Evolutionary conservation across 1,140 invertebrate species (phyloP), one percentile per base, ranked within the genome.

Genomic region (Batillaria attramentaria): DNA sequence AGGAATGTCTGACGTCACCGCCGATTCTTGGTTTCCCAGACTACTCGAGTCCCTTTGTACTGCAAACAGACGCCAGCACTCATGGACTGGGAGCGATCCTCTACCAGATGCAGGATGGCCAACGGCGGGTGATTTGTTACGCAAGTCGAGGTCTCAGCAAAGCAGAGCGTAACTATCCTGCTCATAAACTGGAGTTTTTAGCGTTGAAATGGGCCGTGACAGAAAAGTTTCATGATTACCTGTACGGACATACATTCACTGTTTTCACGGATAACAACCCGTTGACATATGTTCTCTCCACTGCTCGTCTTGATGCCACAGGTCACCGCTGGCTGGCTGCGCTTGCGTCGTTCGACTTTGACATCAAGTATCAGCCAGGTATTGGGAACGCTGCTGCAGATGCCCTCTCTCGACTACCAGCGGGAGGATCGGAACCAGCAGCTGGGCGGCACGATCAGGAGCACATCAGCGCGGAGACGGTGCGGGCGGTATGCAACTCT

Each of bases 1-100:
- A 85, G 50, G 20, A 50, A 3, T 28, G 13, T 5, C 50, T 85
- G 8, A 69, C 76, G 0, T 75, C 42, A 1, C 73, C 81, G 43
- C 84, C 84, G 24, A 69, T 86, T 0, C 66, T 87, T 35, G 78
- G 31, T 13, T 84, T 80, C 80, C 66, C 76, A 33, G 79, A 84
- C 57, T 79, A 65, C 8, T 43, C 35, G 2, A 39, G 42, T 13
- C 81, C 65, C 0, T 88, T 86, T 79, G 82, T 79, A 39, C 46
- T 87, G 8, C 83, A 87, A 33, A 81, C 79, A 24, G 86, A 87
- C 69, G 84, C 81, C n/a, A 81, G 82, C 33, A 54, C 74, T 13
- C 13, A 54, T 41, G 86, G 82, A 0, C 33, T 87, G 6, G 87
- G 86, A 28, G 84, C 83, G n/a, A 84, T 87, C 0, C 79, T 90